Base-by-base conservation (phyloP, 92 coral and sea anemone genomes). In the Heteractis magnifica region DNA sequence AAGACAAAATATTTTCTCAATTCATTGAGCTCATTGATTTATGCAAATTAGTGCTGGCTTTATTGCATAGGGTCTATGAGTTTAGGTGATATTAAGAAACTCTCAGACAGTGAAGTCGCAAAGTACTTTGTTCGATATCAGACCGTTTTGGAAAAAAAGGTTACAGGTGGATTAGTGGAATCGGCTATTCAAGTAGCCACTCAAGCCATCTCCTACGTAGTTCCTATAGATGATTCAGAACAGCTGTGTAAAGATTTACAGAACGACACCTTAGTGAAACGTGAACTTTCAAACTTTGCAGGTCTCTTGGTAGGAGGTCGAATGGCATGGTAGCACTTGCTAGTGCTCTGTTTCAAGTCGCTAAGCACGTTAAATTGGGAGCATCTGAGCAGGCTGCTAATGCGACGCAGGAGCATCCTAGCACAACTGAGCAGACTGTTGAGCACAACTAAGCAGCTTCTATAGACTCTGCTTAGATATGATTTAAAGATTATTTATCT, bases 221-320 rank as follows among this genome's bases (percentile, higher is more conserved):
- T 88, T 49, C 91, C 91, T 84, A 77, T 88, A 51, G 91, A 88
- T 64, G 88, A 88, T 21, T 15, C 41, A 6, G 77, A 84, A 62
- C n/a, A 6, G 52, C 51, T 77, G 6, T 60, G 77, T 4, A 50
- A 51, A 6, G 88, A 78, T 49, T 51, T 84, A 14, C 71, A 84
- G 14, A 19, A 78, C 3, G 76, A 84, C 23, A 53, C 68, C n/a
- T 19, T 77, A n/a, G 71, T 78, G 13, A 77, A 58, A 12, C 77
- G 59, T n/a, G 88, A 84, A 55, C 71, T 84, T 10, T 49, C 77
- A 13, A 85, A 84, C 60, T 16, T 41, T 6, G 76, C 88, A 13
- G 88, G 88, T 18, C 65, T 58, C 51, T 5, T 51, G 48, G 77
- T 84, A 71, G 88, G 88, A 4, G 88, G 87, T 41, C 26, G 87